A percentile compares a stretch with the other conserved stretches of the same genome.
These are phyloP conservation scores for Ondatra zibethicus DNA, from an alignment of 2,113 vertebrate genomes.

Conservation along the genomic window DNA sequence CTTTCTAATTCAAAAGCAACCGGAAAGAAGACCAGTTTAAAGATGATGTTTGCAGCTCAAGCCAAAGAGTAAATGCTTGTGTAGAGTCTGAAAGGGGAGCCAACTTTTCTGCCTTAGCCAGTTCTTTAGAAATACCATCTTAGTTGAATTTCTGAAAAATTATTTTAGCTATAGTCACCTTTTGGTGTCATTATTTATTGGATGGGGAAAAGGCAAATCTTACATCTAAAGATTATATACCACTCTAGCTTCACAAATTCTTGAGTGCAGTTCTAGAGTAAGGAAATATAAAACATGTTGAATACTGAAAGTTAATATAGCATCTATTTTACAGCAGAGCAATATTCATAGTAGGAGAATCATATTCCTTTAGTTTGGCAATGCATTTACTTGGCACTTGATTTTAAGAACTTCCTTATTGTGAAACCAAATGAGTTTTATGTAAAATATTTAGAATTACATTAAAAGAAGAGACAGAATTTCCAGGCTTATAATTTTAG, in stretches of 20 bases:
- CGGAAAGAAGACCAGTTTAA: not conserved
- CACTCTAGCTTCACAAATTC: not conserved
- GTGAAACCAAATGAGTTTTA: not conserved
- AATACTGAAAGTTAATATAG: slow-evolving; percentile 29
- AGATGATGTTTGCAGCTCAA: not conserved
- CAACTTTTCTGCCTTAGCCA: not conserved
- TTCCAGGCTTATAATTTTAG: not conserved
- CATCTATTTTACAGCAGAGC: not conserved
- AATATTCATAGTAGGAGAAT: not conserved
- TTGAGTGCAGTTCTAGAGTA: not conserved
- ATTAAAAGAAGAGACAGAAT: not conserved
- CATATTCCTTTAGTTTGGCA: not conserved
- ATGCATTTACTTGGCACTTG: not conserved
- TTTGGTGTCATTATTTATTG: not conserved
- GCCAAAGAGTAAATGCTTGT: not conserved
- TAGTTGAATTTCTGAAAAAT: slow-evolving; percentile 24
- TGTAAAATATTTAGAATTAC: not conserved
- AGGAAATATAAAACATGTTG: not conserved
- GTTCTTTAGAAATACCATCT: not conserved
- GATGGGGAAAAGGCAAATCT: not conserved
- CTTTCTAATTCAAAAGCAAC: not conserved
- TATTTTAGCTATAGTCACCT: not conserved
- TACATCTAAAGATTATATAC: not conserved
- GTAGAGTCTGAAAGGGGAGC: not conserved
- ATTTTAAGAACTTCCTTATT: not conserved